These are phyloP conservation scores for Hoplostethus mediterraneus DNA, from an alignment of 2,797 vertebrate genomes.

Conservation along the genomic window DNA sequence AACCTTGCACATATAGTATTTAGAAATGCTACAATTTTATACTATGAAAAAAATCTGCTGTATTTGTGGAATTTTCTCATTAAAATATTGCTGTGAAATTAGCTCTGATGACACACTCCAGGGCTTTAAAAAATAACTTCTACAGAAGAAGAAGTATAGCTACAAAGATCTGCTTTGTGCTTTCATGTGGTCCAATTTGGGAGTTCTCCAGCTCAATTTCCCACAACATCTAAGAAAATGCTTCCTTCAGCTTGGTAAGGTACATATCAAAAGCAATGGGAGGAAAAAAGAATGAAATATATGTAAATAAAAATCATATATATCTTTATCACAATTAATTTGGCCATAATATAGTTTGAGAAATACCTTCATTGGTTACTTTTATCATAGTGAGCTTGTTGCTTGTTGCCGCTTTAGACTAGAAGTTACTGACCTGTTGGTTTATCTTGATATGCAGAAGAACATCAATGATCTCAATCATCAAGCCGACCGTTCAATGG, in stretches of 20 bases:
- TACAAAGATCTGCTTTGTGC: constrained; percentile 51
- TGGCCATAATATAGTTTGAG: constrained; percentile 1
- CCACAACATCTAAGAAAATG: constrained; percentile 26
- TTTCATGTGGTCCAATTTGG: constrained; percentile 58
- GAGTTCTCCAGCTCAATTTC: constrained; percentile 40
- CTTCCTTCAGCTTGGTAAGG: constrained; percentile 15
- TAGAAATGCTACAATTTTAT: constrained; percentile 56
- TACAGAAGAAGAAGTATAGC: constrained; percentile 36
- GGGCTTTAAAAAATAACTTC: constrained; percentile 37
- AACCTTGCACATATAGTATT: constrained; percentile 37
- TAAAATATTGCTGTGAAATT: constrained; percentile 39
- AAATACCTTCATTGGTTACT: constrained; percentile 6
- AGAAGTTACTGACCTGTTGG: too few species aligned
- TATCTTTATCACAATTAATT: constrained; percentile 27
- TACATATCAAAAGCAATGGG: constrained; percentile 33
- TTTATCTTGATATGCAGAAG: background rate
- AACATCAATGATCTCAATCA: background rate
- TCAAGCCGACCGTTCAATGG: background rate
- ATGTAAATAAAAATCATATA: constrained; percentile 19
- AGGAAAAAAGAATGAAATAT: constrained; percentile 24
- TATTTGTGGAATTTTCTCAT: constrained; percentile 36
- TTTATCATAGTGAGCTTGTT: constrained; percentile 17
- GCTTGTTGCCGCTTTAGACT: background rate
- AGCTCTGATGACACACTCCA: constrained; percentile 17
- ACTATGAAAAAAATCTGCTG: constrained; percentile 21